Evolutionary conservation across 2,113 vertebrate species (phyloP), one percentile per base, ranked within the genome.

Genomic region (Tauraco erythrolophus): DNA sequence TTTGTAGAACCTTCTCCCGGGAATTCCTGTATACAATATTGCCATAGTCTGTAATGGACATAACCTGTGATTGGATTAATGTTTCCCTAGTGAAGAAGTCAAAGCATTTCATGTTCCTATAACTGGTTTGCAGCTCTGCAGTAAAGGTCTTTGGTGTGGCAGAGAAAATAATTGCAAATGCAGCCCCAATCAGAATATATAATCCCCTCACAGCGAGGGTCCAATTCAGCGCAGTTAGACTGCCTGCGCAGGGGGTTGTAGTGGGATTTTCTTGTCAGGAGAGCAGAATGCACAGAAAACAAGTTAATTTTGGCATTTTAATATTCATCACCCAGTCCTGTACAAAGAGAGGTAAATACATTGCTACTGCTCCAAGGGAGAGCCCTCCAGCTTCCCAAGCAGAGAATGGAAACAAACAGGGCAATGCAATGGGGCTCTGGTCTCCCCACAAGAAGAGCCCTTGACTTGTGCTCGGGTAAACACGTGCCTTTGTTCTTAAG

Each of bases 61-160:
- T 97, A 97, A 98, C 94, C 95, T 92, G 92, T 97, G 97, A 97
- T 97, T 98, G 95, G 95, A 97, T 97, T 97, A 97, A 97, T 97
- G 94, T 93, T 97, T 96, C 96, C 95, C 96, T 97, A 94, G 95
- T 91, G 93, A 97, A 97, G 95, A 94, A 97, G 97, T 97, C 96
- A 98, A 97, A 95, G 92, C 95, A 97, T 97, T 97, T 97, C 91
- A 86, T 97, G 95, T 97, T 96, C 88, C 85, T 96, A 31, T 97
- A 98, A 97, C 94, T 92, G 92, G 85, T 96, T 97, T 97, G 94
- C 88, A 96, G 95, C 87, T 97, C 86, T 92, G 91, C 94, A 88
- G 89, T 92, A 86, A 94, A 96, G 94, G 94, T 89, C 91, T 96
- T 96, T 96, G 94, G 89, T 95, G 86, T 95, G 91, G 95, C 89